These are phyloP conservation scores for Phylloscopus whistleri DNA, from an alignment of 2,113 vertebrate genomes.

Conservation along the genomic window DNA sequence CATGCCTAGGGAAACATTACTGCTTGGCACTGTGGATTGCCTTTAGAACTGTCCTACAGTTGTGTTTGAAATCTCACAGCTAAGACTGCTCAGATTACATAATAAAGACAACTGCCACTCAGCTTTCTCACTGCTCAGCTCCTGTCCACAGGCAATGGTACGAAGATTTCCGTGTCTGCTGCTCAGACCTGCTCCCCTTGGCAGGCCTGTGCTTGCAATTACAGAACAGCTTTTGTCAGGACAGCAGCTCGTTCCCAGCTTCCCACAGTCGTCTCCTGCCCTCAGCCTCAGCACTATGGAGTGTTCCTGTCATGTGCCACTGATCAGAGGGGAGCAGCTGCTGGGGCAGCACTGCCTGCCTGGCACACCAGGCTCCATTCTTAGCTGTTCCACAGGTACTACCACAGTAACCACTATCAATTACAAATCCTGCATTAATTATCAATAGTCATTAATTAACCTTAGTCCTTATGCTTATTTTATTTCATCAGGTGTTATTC, in stretches of 20 bases:
- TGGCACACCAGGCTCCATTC: not conserved
- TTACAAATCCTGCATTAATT: not conserved
- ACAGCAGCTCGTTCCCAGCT: not conserved
- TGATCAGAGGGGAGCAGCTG: not conserved
- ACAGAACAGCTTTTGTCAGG: conserved; percentile 2
- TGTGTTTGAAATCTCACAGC: not conserved
- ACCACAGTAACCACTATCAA: not conserved
- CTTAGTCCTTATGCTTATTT: not conserved
- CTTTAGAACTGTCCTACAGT: not conserved
- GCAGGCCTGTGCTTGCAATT: not conserved
- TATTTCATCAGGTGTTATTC: not conserved
- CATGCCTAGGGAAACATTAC: not conserved
- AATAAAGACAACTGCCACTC: not conserved
- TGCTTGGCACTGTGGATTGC: not conserved
- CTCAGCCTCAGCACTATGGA: not conserved
- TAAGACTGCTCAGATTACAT: not conserved
- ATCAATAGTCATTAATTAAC: not conserved
- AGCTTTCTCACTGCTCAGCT: not conserved
- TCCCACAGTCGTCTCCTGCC: not conserved
- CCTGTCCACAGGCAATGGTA: not conserved
- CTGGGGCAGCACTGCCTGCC: not conserved
- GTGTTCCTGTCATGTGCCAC: not conserved
- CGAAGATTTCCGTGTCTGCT: rapidly evolving
- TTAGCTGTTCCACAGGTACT: not conserved
- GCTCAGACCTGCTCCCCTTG: not conserved